Conservation (phyloP, 2,888 invertebrate species). For the Aleiodes testaceus region DNA sequence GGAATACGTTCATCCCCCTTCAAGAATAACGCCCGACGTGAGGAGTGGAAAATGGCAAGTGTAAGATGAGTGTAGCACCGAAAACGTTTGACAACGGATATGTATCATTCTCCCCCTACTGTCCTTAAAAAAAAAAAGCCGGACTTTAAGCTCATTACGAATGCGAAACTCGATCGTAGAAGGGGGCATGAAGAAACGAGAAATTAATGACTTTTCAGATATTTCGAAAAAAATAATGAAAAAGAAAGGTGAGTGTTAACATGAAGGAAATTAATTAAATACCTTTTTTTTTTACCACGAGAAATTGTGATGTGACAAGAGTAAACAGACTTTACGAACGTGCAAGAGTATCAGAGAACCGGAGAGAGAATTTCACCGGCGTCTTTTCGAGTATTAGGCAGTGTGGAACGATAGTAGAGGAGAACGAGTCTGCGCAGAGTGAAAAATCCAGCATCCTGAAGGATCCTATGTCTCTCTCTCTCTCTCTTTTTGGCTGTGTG, state of each 20-base stretch:
- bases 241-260: neutral
- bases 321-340: slow-evolving; percentile 34
- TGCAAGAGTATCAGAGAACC: slow-evolving; percentile 9
- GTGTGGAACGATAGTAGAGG: neutral
- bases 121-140: neutral
- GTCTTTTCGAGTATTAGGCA: slow-evolving; percentile 25
- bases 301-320: slow-evolving; percentile 26
- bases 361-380: slow-evolving; percentile 7
- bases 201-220: slow-evolving; percentile 8
- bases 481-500: neutral
- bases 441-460: slow-evolving; percentile 7
- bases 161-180: slow-evolving; percentile 42
- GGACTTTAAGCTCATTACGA: slow-evolving; percentile 41
- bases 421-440: slow-evolving; percentile 6
- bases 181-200: slow-evolving; percentile 19
- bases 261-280: neutral
- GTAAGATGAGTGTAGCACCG: slow-evolving; percentile 22
- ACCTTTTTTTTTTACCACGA: neutral
- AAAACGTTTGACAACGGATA: slow-evolving; percentile 43
- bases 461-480: neutral
- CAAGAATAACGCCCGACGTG: slow-evolving; percentile 14
- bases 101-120: slow-evolving; percentile 38
- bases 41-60: slow-evolving; percentile 36
- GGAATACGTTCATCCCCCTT: neutral
- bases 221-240: slow-evolving; percentile 33